A percentile compares a stretch with the other conserved stretches of the same genome.
These are phyloP conservation scores for Didymodactylos carnosus DNA, from an alignment of 2,888 invertebrate genomes.

Conservation along the genomic window DNA sequence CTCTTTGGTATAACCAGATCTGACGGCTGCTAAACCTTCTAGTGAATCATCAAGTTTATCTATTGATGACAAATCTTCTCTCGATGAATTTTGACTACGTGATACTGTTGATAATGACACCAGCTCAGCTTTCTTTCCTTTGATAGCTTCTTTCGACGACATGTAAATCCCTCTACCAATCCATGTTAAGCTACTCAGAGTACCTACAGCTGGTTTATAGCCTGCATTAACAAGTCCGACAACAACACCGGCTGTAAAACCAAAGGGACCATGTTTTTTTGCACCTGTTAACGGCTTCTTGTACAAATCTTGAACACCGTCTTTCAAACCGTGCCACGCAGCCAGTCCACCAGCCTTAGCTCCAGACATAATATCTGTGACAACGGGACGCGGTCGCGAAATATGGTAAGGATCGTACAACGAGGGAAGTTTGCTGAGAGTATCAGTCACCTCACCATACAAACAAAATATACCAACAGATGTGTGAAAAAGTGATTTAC, in stretches of 20 bases:
- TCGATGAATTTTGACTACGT: neutral
- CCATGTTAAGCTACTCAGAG: neutral
- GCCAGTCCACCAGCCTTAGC: neutral
- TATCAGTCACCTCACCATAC: neutral
- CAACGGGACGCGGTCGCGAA: neutral
- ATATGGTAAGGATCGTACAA: neutral
- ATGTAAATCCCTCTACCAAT: neutral
- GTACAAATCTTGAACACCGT: neutral
- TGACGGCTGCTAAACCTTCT: neutral
- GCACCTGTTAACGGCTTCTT: neutral
- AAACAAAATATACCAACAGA: neutral
- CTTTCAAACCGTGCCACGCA: neutral
- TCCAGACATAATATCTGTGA: neutral
- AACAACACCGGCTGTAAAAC: neutral
- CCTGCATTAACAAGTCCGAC: neutral
- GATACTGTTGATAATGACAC: neutral
- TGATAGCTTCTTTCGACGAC: neutral
- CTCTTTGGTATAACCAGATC: neutral
- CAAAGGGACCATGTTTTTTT: neutral
- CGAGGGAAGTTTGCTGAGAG: neutral
- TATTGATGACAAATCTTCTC: neutral
- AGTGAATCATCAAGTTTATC: neutral
- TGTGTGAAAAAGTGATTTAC: neutral
- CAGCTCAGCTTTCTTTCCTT: neutral
- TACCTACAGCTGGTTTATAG: neutral